Conservation (phyloP, 1,140 invertebrate species). For the Ostrea denselamellosa region DNA sequence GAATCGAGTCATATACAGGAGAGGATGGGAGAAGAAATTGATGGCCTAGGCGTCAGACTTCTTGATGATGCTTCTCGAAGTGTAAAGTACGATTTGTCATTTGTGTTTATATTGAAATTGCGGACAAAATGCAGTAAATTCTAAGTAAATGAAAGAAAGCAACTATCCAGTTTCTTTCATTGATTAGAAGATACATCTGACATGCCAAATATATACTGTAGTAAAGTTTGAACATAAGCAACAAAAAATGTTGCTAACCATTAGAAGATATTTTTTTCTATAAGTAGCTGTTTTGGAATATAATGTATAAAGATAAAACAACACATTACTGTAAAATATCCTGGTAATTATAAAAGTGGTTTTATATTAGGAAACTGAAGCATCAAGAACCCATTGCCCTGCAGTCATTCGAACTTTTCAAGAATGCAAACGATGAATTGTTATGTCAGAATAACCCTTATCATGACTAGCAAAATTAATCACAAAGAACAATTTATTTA, state of each 20-base stretch:
- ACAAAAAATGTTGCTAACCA: too few species aligned
- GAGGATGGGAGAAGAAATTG: constrained; percentile 41
- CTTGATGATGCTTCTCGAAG: constrained; percentile 38
- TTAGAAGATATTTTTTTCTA: too few species aligned
- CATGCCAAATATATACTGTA: too few species aligned
- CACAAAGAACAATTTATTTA: too few species aligned
- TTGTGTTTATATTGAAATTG: neutral
- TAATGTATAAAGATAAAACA: too few species aligned
- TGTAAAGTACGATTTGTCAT: constrained; percentile 2
- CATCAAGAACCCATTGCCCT: neutral
- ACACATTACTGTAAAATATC: too few species aligned
- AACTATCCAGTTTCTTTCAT: neutral
- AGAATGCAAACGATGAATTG: neutral
- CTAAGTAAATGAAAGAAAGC: neutral
- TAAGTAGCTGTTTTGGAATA: too few species aligned
- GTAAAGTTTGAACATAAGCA: too few species aligned
- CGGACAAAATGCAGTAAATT: too few species aligned
- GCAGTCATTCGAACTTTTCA: neutral
- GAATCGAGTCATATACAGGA: constrained; percentile 25
- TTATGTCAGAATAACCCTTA: too few species aligned
- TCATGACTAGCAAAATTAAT: too few species aligned
- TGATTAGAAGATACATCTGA: too few species aligned
- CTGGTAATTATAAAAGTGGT: neutral
- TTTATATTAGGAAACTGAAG: neutral
- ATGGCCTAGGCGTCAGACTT: constrained; percentile 39